phyloP scores from a whole-genome alignment of 2,113 vertebrate species.

The Oreochromis niloticus region DNA sequence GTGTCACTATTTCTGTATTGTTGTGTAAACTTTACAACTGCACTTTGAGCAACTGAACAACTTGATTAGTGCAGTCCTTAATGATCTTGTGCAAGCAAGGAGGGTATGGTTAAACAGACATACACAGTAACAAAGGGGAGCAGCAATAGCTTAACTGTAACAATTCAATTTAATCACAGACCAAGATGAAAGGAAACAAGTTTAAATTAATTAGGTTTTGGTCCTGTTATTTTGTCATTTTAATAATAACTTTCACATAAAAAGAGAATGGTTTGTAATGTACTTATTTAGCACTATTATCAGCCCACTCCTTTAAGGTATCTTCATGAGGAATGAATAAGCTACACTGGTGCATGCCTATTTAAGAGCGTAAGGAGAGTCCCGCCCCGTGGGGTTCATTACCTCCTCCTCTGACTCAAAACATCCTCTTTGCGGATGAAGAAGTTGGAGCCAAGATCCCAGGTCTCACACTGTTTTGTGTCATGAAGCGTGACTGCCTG shows the following conservation, averaged over 20 bases:
- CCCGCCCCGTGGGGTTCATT: not conserved
- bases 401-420: constrained; percentile 83
- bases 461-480: constrained; percentile 78
- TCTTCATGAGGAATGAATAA: not conserved
- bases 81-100: not conserved
- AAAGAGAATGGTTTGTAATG: not conserved
- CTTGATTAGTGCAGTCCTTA: not conserved
- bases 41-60: not conserved
- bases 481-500: constrained; percentile 94
- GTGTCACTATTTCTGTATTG: not conserved
- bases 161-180: not conserved
- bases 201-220: not conserved
- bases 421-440: constrained; percentile 91
- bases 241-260: not conserved
- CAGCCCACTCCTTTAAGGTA: not conserved
- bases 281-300: not conserved
- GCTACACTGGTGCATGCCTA: not conserved
- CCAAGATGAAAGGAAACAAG: not conserved
- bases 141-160: not conserved
- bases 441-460: constrained; percentile 93
- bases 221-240: not conserved
- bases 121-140: not conserved
- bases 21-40: not conserved
- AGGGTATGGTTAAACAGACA: not conserved
- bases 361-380: not conserved